phyloP scores from a whole-genome alignment of 2,113 vertebrate genomes.

The Sturnus vulgaris region DNA sequence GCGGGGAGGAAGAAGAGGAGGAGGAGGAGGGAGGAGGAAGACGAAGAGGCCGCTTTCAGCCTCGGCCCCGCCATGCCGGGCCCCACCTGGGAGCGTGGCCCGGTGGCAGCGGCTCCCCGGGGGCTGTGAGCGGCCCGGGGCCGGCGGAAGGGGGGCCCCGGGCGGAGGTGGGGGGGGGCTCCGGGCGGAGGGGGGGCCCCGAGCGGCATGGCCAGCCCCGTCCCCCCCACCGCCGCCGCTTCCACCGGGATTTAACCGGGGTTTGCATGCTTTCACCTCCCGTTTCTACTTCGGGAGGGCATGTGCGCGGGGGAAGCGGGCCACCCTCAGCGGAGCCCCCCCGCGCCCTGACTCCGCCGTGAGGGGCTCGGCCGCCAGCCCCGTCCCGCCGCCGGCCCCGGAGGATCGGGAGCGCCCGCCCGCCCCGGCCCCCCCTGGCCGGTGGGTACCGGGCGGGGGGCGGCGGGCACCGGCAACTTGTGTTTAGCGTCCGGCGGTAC shows the following conservation, averaged over 20 bases:
- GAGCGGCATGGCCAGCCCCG: no score
- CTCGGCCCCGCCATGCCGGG: no score
- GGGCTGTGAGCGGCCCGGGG: no score
- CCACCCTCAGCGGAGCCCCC: not conserved
- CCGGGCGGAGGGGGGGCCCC: no score
- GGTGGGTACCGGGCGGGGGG: not conserved
- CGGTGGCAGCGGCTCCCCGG: no score
- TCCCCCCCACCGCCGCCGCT: no score
- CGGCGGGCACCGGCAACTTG: not conserved
- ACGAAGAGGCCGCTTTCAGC: no score
- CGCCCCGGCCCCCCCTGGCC: not conserved
- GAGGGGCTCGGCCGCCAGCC: not conserved
- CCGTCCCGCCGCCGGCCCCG: not conserved
- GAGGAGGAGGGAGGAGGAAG: no score
- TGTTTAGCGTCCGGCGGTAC: not conserved
- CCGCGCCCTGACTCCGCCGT: not conserved
- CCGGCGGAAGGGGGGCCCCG: no score
- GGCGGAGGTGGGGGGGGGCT: no score
- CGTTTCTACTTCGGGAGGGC: slow-evolving; percentile 10
- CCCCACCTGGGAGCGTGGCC: no score
- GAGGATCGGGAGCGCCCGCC: not conserved
- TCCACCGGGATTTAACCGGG: not conserved
- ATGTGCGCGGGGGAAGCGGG: not conserved
- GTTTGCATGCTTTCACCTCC: slow-evolving; percentile 12
- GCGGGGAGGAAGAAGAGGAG: no score